Conservation (phyloP, 1,140 invertebrate species). For the Whitmania pigra region DNA sequence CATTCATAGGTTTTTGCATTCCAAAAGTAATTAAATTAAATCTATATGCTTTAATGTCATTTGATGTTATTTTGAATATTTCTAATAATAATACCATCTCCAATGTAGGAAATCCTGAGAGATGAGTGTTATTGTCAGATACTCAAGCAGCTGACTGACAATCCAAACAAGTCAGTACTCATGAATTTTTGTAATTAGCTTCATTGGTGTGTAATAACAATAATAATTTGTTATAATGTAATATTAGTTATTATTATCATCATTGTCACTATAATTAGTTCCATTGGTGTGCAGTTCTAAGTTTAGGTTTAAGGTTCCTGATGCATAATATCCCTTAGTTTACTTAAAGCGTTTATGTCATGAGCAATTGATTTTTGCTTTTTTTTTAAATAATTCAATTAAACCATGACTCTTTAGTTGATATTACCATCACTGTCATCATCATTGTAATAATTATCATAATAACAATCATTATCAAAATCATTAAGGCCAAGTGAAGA, state of each 20-base stretch:
- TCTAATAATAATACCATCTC: neutral
- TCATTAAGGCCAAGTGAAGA: slow-evolving; percentile 65
- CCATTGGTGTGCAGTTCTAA: too few species aligned
- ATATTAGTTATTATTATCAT: neutral
- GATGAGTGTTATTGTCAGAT: slow-evolving; percentile 99
- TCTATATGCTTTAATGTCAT: too few species aligned
- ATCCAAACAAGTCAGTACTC: slow-evolving; percentile 61
- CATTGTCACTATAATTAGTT: neutral
- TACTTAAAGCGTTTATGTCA: neutral
- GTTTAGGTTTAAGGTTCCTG: too few species aligned
- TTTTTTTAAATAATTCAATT: neutral
- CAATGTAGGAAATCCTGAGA: slow-evolving; percentile 41
- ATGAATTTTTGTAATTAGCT: neutral
- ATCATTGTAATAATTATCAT: neutral
- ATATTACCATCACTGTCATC: neutral
- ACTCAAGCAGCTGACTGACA: slow-evolving; percentile 91
- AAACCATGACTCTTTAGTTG: neutral
- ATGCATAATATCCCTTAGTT: too few species aligned
- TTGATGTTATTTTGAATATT: too few species aligned
- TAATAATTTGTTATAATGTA: too few species aligned
- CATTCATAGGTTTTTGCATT: too few species aligned
- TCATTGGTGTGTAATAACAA: too few species aligned
- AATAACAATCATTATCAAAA: neutral
- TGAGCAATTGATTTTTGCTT: neutral
- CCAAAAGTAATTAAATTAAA: too few species aligned